phyloP scores from a whole-genome alignment of 92 coral and sea anemone species.

The Isaurus tuberculatus region DNA sequence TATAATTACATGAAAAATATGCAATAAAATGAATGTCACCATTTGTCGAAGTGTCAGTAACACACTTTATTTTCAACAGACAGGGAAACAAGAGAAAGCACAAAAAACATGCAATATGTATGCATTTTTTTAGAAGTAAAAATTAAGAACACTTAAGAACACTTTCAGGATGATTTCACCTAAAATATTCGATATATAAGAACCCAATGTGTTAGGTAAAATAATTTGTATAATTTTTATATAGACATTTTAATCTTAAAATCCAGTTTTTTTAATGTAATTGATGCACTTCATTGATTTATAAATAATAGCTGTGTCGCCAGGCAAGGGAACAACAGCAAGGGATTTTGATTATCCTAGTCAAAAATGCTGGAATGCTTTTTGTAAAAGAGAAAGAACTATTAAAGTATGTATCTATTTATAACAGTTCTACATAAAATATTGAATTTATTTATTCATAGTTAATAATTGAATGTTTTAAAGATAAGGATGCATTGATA shows the following conservation, averaged over 20 bases:
- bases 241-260: neutral
- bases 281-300: neutral
- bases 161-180: conserved; percentile 53
- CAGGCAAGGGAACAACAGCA: conserved; percentile 13
- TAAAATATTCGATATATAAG: conserved; percentile 57
- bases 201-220: conserved; percentile 44
- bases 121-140: too few relatives aligned
- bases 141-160: conserved; percentile 27
- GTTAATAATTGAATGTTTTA: too few relatives aligned
- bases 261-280: neutral
- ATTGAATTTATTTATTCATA: too few relatives aligned
- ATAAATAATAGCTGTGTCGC: neutral
- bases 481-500: too few relatives aligned
- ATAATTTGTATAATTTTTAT: neutral
- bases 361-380: neutral
- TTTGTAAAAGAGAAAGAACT: neutral
- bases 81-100: too few relatives aligned
- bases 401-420: conserved; percentile 4
- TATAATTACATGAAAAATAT: too few relatives aligned
- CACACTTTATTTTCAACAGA: too few relatives aligned
- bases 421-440: too few relatives aligned
- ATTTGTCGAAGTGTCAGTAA: too few relatives aligned
- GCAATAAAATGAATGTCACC: too few relatives aligned
- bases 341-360: neutral
- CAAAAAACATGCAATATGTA: too few relatives aligned